Base-by-base conservation (phyloP, 53 echinoderm and acorn worm genomes). In the Apostichopus leukothele region DNA sequence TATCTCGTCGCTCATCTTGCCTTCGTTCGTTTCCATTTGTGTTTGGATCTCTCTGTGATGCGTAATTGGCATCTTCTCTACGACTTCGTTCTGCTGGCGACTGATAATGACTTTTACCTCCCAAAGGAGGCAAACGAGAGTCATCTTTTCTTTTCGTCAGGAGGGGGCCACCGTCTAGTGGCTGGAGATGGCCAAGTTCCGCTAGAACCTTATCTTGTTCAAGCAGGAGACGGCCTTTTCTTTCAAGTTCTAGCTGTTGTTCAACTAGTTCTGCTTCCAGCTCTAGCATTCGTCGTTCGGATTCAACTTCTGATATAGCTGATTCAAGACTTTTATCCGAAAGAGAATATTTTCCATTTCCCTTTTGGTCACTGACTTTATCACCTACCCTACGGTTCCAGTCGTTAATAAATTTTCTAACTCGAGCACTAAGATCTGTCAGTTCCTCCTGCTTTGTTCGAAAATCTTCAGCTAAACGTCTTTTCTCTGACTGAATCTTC, bases 241-340 rank as follows among this genome's bases (percentile, higher is more conserved):
- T 23, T 85, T 85, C 85, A 60, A 85, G n/a, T 60, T 85, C 85
- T 25, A 85, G 16, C 50, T 85, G 85, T 50, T 85, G 85, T 85
- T 85, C 85, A 16, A 67, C 67, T 26, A 85, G 23, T 67, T 85
- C 85, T 25, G 85, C 85, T 50, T 85, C 85, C 5, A 85, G 67
- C 50, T 85, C 85, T 22, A 85, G 13, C 85, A 85, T 67, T 63
- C 85, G 23, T 13, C 85, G 66, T 16, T 85, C 85, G 9, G 85
- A 85, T 67, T 85, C 85, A 18, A 85, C 85, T 60, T 85, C 85
- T 67, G 85, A 67, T 9, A 85, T 85, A n/a, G 85, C 51, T 21
- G 85, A 85, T 19, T 60, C 85, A 22, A 85, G 66, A 22, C 67
- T 68, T 39, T 66, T 68, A 22, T 85, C 67, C 22, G 39, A 7